Evolutionary conservation across 2,888 invertebrate genomes (phyloP).

Genomic region (Nudaria mundana): DNA sequence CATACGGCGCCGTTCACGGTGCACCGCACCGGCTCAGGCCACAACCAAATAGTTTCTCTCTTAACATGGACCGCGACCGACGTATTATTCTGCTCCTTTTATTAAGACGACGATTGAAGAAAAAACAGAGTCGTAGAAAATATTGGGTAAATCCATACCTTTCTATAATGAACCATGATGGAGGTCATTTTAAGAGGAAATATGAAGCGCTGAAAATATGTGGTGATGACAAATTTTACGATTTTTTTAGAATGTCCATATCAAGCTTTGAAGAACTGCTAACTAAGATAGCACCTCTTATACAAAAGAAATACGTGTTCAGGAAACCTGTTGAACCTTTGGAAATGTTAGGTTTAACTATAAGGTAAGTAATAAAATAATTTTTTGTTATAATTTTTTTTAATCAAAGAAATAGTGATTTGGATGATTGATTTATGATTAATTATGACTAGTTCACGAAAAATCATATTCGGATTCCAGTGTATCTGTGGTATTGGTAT

Average conservation of each 20-base stretch:
- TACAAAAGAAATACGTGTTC: constrained; percentile 25
- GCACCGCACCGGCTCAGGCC: not conserved
- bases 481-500: constrained; percentile 13
- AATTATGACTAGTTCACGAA: constrained; percentile 3
- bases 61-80: constrained; percentile 20
- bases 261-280: no score
- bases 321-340: constrained; percentile 20
- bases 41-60: constrained; percentile 1
- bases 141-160: constrained; percentile 13
- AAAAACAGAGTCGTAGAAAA: constrained; percentile 12
- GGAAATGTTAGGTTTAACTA: no score
- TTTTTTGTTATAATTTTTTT: not conserved
- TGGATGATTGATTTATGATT: constrained; percentile 5
- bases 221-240: constrained; percentile 3
- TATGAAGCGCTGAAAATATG: constrained; percentile 18
- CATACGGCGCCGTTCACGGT: not conserved
- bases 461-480: constrained; percentile 14
- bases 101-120: constrained; percentile 18
- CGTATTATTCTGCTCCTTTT: constrained; percentile 13
- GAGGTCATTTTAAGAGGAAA: constrained; percentile 22
- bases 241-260: constrained; percentile 11
- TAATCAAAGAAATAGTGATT: no score
- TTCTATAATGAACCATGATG: constrained; percentile 16
- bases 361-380: constrained; percentile 16
- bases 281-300: constrained; percentile 19